Evolutionary conservation across 1,140 invertebrate species (phyloP).

Genomic region (Euschistus heros): DNA sequence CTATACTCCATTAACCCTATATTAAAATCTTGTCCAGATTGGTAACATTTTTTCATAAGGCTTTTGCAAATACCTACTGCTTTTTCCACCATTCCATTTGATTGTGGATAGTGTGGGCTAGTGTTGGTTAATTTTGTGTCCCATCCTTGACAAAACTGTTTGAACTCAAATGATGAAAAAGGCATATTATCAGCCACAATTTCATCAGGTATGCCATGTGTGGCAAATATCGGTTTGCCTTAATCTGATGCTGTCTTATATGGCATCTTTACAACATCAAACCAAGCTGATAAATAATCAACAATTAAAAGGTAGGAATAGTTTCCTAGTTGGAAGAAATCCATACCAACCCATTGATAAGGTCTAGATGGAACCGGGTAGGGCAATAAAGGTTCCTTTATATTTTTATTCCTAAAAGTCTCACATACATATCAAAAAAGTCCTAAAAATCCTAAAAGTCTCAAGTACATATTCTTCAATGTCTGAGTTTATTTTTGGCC

Average conservation of each 20-base stretch:
- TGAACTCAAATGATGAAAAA: slow-evolving; percentile 20
- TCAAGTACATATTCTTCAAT: neutral
- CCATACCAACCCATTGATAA: slow-evolving; percentile 9
- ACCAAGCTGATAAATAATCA: too few relatives aligned
- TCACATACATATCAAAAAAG: neutral
- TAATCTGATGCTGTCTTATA: neutral
- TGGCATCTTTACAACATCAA: slow-evolving; percentile 3
- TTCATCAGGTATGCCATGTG: slow-evolving; percentile 17
- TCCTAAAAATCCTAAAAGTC: neutral
- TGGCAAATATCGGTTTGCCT: slow-evolving; percentile 14
- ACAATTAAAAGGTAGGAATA: too few relatives aligned
- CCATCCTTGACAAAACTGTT: slow-evolving; percentile 15
- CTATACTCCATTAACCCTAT: slow-evolving; percentile 24
- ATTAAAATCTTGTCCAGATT: slow-evolving; percentile 19
- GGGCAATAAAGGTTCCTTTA: slow-evolving; percentile 11
- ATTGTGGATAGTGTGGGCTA: slow-evolving; percentile 24
- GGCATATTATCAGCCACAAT: slow-evolving; percentile 25
- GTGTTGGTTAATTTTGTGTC: slow-evolving; percentile 20
- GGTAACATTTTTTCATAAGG: slow-evolving; percentile 13
- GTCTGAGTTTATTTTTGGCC: neutral
- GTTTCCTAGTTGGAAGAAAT: slow-evolving; percentile 10
- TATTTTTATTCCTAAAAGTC: slow-evolving; percentile 1
- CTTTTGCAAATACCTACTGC: slow-evolving; percentile 23
- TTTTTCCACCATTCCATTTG: slow-evolving; percentile 23
- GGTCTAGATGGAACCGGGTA: slow-evolving; percentile 3